These are phyloP conservation scores for Onychostoma macrolepis DNA, from an alignment of 2,113 vertebrate species.

Conservation along the genomic window DNA sequence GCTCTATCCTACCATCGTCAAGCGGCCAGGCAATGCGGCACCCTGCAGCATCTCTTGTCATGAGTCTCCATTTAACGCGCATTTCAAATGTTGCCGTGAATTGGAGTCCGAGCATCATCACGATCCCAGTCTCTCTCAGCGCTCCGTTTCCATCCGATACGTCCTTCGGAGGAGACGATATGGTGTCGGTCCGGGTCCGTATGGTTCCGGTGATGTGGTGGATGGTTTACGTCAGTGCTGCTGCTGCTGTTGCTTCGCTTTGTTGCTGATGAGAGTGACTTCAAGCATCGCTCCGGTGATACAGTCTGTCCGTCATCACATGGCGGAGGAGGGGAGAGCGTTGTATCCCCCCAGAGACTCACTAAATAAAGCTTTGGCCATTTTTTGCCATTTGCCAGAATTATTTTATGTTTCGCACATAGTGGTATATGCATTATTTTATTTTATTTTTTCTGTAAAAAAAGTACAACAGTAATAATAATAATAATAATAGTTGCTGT, in stretches of 20 bases:
- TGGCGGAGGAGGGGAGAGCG: slow-evolving; percentile 55
- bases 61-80: slow-evolving; percentile 65
- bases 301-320: slow-evolving; percentile 59
- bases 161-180: slow-evolving; percentile 25
- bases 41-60: slow-evolving; percentile 79
- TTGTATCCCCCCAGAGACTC: slow-evolving; percentile 41
- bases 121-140: slow-evolving; percentile 44
- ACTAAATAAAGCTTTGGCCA: slow-evolving; percentile 8
- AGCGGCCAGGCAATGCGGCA: slow-evolving; percentile 83
- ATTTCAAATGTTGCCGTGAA: slow-evolving; percentile 60
- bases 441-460: not conserved
- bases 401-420: slow-evolving; percentile 6
- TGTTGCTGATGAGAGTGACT: slow-evolving; percentile 66
- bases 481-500: not conserved
- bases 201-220: slow-evolving; percentile 48
- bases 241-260: slow-evolving; percentile 64
- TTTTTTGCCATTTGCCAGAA: not conserved
- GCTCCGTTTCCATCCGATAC: slow-evolving; percentile 45
- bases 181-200: slow-evolving; percentile 45
- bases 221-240: slow-evolving; percentile 65
- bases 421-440: not conserved
- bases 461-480: not conserved
- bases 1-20: slow-evolving; percentile 69
- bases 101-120: slow-evolving; percentile 40
- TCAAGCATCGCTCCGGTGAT: slow-evolving; percentile 63